Conservation (phyloP, 2,888 invertebrate genomes). For the Macaria notata region DNA sequence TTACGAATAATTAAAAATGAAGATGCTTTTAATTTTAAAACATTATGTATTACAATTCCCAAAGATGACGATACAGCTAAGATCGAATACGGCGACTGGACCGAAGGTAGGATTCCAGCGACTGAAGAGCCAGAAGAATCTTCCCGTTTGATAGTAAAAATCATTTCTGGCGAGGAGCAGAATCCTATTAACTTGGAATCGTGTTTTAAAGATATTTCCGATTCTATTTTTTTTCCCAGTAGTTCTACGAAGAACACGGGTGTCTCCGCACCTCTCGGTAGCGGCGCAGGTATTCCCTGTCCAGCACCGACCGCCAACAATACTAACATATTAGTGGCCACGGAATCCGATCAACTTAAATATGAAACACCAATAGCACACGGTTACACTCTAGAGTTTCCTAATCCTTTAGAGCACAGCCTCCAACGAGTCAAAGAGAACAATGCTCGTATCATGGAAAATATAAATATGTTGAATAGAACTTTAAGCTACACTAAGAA, state of each 20-base stretch:
- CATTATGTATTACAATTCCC: conserved; percentile 58
- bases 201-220: conserved; percentile 55
- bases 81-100: conserved; percentile 63
- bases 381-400: conserved; percentile 20
- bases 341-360: conserved; percentile 3
- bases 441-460: conserved; percentile 76
- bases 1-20: conserved; percentile 73
- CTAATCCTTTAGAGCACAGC: conserved; percentile 67
- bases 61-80: conserved; percentile 46
- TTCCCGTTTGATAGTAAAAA: conserved; percentile 67
- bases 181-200: conserved; percentile 60
- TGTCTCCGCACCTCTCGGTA: not conserved
- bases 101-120: conserved; percentile 50
- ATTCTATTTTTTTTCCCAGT: conserved; percentile 18
- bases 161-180: conserved; percentile 55
- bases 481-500: conserved; percentile 72
- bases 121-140: conserved; percentile 54
- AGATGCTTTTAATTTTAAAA: conserved; percentile 60
- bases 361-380: not conserved
- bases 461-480: conserved; percentile 72
- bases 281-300: not conserved
- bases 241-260: conserved; percentile 1
- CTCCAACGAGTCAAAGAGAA: conserved; percentile 74
- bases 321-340: not conserved
- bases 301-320: conserved; percentile 8